Evolutionary conservation across 1,140 invertebrate genomes (phyloP), one percentile per base, ranked within the genome.

Genomic region (Pollicipes pollicipes): DNA sequence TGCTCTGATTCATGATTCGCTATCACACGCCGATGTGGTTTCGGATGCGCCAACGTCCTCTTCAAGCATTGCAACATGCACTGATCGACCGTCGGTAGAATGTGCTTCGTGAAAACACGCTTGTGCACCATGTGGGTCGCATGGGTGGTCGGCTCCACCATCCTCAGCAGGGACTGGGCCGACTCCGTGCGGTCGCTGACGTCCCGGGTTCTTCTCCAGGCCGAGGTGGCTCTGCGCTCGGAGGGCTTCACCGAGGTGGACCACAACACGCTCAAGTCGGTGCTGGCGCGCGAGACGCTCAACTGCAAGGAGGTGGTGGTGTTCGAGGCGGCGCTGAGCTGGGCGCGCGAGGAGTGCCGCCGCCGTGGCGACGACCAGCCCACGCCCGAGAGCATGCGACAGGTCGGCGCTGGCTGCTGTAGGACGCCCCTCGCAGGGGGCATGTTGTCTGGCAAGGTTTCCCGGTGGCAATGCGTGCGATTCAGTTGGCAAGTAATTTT

Each of bases 181-280:
- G n/a, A n/a, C n/a, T n/a, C n/a, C n/a, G n/a, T n/a, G n/a, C n/a
- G n/a, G n/a, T n/a, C n/a, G n/a, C n/a, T n/a, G n/a, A n/a, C n/a
- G n/a, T n/a, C n/a, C n/a, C n/a, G n/a, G 37, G 85, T 90, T 58
- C 24, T 58, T 24, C 45, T 24, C 13, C 84, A 93, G 90, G 91
- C 91, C 77, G 91, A 94, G 83, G 90, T 94, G 87, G 91, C 91
- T 69, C 83, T 95, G 74, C 88, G 88, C 76, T 93, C 91, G n/a
- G 92, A 95, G 78, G 91, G 91, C 73, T 94, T 95, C 83, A 86
- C 90, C 72, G 91, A 95, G 77, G 93, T 95, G 77, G 91, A 95
- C 80, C 87, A 90, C 75, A 87, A 90, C 71, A 95, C 92, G 1
- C 83, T 95, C 70, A 88, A 91, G 78, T 90, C 88, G 58, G 91